Base-by-base conservation (phyloP, 2,113 vertebrate genomes). In the Silurus glanis region DNA sequence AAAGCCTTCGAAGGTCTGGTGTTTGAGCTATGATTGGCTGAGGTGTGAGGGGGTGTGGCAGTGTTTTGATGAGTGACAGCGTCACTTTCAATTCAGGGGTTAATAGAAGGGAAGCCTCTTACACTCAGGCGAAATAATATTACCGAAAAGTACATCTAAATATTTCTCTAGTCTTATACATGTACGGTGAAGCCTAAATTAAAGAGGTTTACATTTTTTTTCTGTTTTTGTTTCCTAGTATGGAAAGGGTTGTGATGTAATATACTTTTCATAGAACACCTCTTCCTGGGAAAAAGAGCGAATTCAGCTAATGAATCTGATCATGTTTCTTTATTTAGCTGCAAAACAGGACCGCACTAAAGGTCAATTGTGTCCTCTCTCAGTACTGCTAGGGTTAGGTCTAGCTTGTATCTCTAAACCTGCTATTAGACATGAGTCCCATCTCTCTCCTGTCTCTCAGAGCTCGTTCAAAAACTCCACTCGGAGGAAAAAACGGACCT, bases 401-500 rank as follows among this genome's bases (percentile, higher is more conserved):
- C 12, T 80, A 64, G 80, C 14, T 72, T 69, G 58, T 45, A 45
- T 82, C 45, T 47, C 61, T 82, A 83, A 55, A 78, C 16, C 9
- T 67, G 17, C 51, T 67, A 37, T 82, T 62, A 83, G 80, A 82
- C 80, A 74, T 83, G 61, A 75, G 69, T 78, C 58, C 80, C 87
- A 37, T 91, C 85, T 92, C 83, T 90, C 86, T 90, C 86, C 90
- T 89, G 85, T 88, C 87, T 80, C 88, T 88, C 87, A 95, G 95
- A 95, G 92, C 93, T 96, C 94, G 2, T 94, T 96, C 59, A 99
- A 99, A 94, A 97, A 96, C 91, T 99, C 98, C 19, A 97, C 96
- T 84, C 94, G 97, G 81, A 96, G 97, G 89, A 99, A 99, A 96
- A 99, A 99, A 91, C 96, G 98, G 91, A 98, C 98, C 0, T 99